Conservation (phyloP, 1,140 invertebrate genomes). For the Dolichoris vasculosae region DNA sequence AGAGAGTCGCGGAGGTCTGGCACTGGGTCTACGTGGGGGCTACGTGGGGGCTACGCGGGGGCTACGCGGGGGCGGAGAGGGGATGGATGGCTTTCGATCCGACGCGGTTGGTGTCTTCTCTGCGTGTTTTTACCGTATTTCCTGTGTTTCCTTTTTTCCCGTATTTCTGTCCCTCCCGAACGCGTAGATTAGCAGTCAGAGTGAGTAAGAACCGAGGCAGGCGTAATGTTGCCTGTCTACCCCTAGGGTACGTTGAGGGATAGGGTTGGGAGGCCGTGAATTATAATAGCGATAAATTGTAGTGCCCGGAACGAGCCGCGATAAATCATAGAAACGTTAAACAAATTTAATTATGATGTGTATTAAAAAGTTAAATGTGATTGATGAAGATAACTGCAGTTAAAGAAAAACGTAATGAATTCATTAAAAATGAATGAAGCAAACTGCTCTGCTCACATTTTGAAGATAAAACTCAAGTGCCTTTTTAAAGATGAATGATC, state of each 20-base stretch:
- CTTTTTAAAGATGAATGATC: neutral
- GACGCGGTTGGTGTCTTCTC: neutral
- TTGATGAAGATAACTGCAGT: neutral
- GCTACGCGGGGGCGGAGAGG: too few relatives aligned
- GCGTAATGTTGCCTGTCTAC: neutral
- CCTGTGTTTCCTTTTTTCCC: neutral
- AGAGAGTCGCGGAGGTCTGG: too few relatives aligned
- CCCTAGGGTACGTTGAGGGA: neutral
- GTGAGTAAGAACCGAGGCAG: neutral
- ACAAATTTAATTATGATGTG: constrained; percentile 33
- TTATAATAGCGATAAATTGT: constrained; percentile 34
- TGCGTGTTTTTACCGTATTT: neutral
- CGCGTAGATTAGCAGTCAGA: neutral
- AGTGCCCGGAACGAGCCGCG: neutral
- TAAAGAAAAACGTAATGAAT: neutral
- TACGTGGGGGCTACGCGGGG: too few relatives aligned
- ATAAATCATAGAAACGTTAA: constrained; percentile 40
- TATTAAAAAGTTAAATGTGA: constrained; percentile 20
- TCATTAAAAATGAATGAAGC: neutral
- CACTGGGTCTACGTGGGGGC: too few relatives aligned
- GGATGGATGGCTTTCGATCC: neutral
- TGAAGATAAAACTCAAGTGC: neutral
- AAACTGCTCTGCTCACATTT: neutral
- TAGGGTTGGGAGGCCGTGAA: constrained; percentile 5
- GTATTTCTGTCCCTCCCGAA: neutral